These are phyloP conservation scores for Thamnophis elegans DNA, from an alignment of 2,797 vertebrate species.

Conservation along the genomic window DNA sequence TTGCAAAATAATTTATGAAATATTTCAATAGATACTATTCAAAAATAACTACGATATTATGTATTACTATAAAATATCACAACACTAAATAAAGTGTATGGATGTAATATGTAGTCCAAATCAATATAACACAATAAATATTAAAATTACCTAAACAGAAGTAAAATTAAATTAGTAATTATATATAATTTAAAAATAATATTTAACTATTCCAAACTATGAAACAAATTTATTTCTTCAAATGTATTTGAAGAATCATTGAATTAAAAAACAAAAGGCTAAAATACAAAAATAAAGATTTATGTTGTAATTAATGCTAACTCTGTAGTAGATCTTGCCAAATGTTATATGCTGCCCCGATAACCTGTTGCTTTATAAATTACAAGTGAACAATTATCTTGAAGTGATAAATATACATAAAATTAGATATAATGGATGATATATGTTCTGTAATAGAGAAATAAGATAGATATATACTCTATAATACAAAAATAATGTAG, in stretches of 20 bases:
- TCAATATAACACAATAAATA: neutral
- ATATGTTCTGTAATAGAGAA: neutral
- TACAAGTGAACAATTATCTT: neutral
- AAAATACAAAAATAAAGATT: neutral
- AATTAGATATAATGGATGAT: neutral
- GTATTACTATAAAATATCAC: neutral
- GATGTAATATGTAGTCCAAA: neutral
- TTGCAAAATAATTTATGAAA: neutral
- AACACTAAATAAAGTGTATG: neutral
- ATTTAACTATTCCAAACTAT: neutral
- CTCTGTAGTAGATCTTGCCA: neutral
- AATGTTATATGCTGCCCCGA: neutral
- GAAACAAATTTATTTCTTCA: neutral
- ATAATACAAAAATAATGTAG: neutral
- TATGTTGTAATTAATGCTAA: neutral
- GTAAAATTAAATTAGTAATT: neutral
- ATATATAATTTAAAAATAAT: neutral
- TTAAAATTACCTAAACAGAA: neutral
- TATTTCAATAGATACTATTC: neutral
- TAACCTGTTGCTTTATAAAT: neutral
- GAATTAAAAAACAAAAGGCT: neutral
- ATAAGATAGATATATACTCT: neutral
- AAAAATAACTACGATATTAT: neutral
- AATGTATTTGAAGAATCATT: neutral
- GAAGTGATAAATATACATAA: neutral